Conservation (phyloP, 2,113 vertebrate genomes). For the Osmerus eperlanus region DNA sequence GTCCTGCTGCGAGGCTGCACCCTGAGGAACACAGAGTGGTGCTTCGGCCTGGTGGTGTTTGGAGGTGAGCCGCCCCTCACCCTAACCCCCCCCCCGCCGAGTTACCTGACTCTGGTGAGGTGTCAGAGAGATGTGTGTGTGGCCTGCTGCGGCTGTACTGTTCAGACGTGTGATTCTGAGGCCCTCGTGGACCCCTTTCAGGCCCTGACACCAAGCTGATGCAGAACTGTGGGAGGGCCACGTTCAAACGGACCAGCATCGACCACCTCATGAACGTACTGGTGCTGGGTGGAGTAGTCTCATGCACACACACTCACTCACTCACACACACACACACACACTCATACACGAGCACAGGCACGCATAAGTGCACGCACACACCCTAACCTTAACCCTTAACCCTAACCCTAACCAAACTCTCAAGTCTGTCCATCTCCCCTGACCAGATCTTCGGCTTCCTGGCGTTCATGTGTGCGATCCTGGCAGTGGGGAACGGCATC, state of each 20-base stretch:
- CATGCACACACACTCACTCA: conserved; percentile 1
- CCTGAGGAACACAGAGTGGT: conserved; percentile 94
- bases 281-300: conserved; percentile 79
- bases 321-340: neutral
- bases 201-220: conserved; percentile 94
- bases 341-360: neutral
- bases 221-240: conserved; percentile 89
- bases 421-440: neutral
- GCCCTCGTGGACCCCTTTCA: conserved; percentile 34
- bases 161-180: neutral
- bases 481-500: conserved; percentile 83
- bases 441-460: conserved; percentile 87
- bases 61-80: conserved; percentile 83
- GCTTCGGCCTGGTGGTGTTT: conserved; percentile 90
- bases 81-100: too few species aligned
- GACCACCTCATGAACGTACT: conserved; percentile 89
- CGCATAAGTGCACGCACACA: neutral
- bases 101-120: too few species aligned
- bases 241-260: conserved; percentile 86
- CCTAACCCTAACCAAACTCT: neutral
- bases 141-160: too few species aligned
- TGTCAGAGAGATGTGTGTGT: too few species aligned
- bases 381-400: neutral
- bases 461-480: conserved; percentile 78
- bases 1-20: conserved; percentile 89